Evolutionary conservation across 1,140 invertebrate genomes (phyloP).

Genomic region (Drosophila sproati): DNA sequence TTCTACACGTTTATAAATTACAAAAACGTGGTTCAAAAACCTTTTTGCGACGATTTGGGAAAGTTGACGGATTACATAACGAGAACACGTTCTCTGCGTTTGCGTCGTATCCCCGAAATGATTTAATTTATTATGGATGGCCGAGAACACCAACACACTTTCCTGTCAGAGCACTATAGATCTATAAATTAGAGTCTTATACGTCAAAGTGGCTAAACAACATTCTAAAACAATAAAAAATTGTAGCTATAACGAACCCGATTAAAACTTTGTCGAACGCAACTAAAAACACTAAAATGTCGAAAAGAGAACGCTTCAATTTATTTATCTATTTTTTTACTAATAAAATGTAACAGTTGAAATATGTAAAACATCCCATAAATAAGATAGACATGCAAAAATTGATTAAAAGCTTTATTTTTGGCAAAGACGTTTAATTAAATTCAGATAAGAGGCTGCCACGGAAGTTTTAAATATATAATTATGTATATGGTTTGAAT

Average conservation of each 20-base stretch:
- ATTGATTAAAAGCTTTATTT: conserved; percentile 15
- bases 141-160: conserved; percentile 53
- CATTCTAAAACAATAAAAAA: conserved; percentile 79
- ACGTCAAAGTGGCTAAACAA: conserved; percentile 73
- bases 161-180: conserved; percentile 46
- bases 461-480: background rate
- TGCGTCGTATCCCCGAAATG: conserved; percentile 12
- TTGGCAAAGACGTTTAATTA: conserved; percentile 5
- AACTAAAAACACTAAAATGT: conserved; percentile 43
- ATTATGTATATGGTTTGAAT: background rate
- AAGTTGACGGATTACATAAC: conserved; percentile 59
- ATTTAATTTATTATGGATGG: conserved; percentile 66
- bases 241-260: conserved; percentile 45
- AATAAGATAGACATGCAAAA: conserved; percentile 7
- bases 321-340: background rate
- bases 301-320: conserved; percentile 54
- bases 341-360: conserved; percentile 42
- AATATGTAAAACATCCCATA: conserved; percentile 1
- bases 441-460: background rate
- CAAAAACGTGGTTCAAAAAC: conserved; percentile 34
- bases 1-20: background rate
- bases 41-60: conserved; percentile 15
- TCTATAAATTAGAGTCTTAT: conserved; percentile 72
- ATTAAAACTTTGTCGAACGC: background rate
- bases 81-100: conserved; percentile 24